Conservation (phyloP, 2,113 vertebrate species). For the Antidorcas marsupialis region DNA sequence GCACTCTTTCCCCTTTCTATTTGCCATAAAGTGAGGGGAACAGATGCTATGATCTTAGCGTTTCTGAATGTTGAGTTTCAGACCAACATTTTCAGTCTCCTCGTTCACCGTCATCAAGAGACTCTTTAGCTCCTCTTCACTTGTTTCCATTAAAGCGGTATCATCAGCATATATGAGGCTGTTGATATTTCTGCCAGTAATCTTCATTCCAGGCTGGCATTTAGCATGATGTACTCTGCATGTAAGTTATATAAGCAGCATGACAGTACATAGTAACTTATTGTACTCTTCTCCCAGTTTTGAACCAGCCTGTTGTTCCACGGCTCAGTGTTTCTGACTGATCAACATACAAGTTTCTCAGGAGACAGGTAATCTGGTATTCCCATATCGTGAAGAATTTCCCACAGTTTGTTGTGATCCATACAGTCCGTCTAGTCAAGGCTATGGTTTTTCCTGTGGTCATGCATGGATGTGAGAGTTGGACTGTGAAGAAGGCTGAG, state of each 20-base stretch:
- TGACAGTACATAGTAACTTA: not conserved
- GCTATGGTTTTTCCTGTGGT: too few species aligned
- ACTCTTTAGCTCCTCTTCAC: not conserved
- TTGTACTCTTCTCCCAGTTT: not conserved
- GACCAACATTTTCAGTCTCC: not conserved
- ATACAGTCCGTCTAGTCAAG: not conserved
- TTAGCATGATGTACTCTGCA: not conserved
- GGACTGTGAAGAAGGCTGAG: too few species aligned
- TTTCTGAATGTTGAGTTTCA: not conserved
- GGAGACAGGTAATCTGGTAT: not conserved
- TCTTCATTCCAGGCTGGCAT: not conserved
- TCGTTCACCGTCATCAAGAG: accelerated
- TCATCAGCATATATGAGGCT: too few species aligned
- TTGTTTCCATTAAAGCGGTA: not conserved
- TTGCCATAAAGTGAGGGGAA: not conserved
- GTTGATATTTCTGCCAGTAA: too few species aligned
- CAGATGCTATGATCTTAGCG: not conserved
- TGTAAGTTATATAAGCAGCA: not conserved
- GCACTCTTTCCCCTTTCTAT: not conserved
- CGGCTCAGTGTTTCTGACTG: not conserved
- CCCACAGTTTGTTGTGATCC: not conserved
- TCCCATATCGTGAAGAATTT: not conserved
- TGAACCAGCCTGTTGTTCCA: not conserved
- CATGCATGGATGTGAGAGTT: too few species aligned
- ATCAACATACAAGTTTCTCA: not conserved